Conservation (phyloP, 1,140 invertebrate genomes). For the Frieseomelitta varia region DNA sequence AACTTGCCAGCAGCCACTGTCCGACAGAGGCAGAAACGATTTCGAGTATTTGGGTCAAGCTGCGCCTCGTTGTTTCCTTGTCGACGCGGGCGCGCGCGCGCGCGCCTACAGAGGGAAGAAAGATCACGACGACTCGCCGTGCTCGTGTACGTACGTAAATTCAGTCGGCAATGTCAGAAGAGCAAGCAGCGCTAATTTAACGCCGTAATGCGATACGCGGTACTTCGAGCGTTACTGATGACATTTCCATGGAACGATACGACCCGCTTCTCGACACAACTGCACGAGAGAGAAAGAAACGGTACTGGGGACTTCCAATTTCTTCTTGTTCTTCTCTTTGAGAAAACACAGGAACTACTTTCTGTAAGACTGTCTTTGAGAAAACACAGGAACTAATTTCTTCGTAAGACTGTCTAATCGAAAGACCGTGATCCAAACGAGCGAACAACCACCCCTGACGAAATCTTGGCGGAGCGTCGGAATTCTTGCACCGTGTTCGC, state of each 20-base stretch:
- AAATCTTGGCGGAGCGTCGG: not conserved
- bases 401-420: too few relatives aligned
- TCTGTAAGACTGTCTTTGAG: too few relatives aligned
- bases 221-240: slow-evolving; percentile 7
- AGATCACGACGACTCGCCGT: not conserved
- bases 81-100: not conserved
- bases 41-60: slow-evolving; percentile 68
- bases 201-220: slow-evolving; percentile 32
- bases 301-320: too few relatives aligned
- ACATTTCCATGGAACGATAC: slow-evolving; percentile 41
- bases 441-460: not conserved
- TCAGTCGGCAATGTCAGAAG: slow-evolving; percentile 45
- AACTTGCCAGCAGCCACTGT: slow-evolving; percentile 56
- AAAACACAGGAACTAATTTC: too few relatives aligned
- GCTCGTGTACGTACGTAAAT: slow-evolving; percentile 50
- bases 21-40: slow-evolving; percentile 60
- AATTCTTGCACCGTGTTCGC: not conserved
- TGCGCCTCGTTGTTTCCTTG: slow-evolving; percentile 54
- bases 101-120: too few relatives aligned
- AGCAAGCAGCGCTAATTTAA: slow-evolving; percentile 59
- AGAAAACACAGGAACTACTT: too few relatives aligned
- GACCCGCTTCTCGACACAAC: not conserved
- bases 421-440: too few relatives aligned
- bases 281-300: not conserved
- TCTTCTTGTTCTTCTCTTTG: too few relatives aligned